phyloP scores from a whole-genome alignment of 2,797 vertebrate genomes.

The Anas capensis region DNA sequence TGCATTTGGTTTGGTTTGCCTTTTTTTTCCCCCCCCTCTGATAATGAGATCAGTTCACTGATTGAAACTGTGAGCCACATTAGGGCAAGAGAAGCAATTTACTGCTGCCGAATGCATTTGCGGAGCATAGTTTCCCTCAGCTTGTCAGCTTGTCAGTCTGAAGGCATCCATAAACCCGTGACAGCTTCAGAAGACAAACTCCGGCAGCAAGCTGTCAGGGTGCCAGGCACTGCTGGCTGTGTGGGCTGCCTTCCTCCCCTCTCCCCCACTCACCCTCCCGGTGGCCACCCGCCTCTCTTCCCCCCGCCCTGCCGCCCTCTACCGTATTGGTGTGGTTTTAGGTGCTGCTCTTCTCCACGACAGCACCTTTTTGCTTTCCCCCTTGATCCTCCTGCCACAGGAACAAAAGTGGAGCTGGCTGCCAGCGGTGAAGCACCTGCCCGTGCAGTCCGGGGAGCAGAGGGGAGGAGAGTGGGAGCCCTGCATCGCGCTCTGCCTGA shows the following conservation, averaged over 20 bases:
- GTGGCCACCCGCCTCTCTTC: neutral
- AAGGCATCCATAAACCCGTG: slow-evolving; percentile 30
- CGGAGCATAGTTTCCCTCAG: slow-evolving; percentile 6
- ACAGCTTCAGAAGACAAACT: slow-evolving; percentile 24
- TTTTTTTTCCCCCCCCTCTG: neutral
- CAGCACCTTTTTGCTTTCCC: neutral
- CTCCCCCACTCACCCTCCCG: neutral
- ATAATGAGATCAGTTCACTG: neutral
- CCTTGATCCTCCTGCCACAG: neutral
- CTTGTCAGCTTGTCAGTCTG: slow-evolving; percentile 53
- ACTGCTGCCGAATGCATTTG: slow-evolving; percentile 24
- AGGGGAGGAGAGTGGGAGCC: neutral
- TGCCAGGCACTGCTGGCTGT: slow-evolving; percentile 19
- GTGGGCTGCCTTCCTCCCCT: neutral
- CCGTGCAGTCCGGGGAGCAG: neutral
- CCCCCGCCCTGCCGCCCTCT: neutral
- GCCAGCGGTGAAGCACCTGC: neutral
- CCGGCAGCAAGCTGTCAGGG: neutral
- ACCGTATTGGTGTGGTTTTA: neutral
- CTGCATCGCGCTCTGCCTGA: neutral
- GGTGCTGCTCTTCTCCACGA: neutral
- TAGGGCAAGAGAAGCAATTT: slow-evolving; percentile 37
- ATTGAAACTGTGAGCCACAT: neutral
- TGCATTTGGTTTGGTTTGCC: neutral
- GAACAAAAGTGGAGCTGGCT: neutral